Evolutionary conservation across 2,113 vertebrate genomes (phyloP), one percentile per base, ranked within the genome.

Genomic region (Ia io): DNA sequence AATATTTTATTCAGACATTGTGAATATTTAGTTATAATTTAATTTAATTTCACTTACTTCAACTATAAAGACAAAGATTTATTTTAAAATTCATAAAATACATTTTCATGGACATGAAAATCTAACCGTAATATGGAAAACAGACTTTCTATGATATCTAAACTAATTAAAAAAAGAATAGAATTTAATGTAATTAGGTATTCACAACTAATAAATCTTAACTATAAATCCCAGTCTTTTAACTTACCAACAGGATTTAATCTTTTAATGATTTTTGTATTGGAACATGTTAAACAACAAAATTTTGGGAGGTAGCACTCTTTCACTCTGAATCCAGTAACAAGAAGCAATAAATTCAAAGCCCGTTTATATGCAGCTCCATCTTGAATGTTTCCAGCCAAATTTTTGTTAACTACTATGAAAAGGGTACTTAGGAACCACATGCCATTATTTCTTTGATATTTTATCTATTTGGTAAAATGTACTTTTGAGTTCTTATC

Each of bases 391-490:
- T 83, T 91, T 63, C 16, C 17, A 53, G 17, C 4, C 11, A 51
- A 49, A 28, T 59, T 70, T 84, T 92, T 47, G 5, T 42, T 93
- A 90, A 49, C 13, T 82, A 53, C 23, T 90, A 71, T 76, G 32
- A 91, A 85, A 63, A 51, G 59, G 47, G 12, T 78, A 82, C 22
- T 42, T 5, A 3, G 10, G 11, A 6, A 82, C 51, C 12, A 56
- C 5, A 67, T 44, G 13, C 20, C 69, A 18, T 42, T 93, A 78
- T 73, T 73, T 76, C 8, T 71, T 53, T 70, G 9, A 17, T 69
- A 76, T 78, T 95, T 86, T 32, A 84, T 90, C 91, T 56, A 90
- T 88, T 82, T 87, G 42, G 32, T 87, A 83, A 93, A 94, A 87
- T 74, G 20, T 56, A n/a, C 4, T 93, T 91, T 77, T 87, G 35